A percentile compares a stretch with the other conserved stretches of the same genome.
These are phyloP conservation scores for Glaucomys volans DNA, from an alignment of 2,113 vertebrate species.

Conservation along the genomic window DNA sequence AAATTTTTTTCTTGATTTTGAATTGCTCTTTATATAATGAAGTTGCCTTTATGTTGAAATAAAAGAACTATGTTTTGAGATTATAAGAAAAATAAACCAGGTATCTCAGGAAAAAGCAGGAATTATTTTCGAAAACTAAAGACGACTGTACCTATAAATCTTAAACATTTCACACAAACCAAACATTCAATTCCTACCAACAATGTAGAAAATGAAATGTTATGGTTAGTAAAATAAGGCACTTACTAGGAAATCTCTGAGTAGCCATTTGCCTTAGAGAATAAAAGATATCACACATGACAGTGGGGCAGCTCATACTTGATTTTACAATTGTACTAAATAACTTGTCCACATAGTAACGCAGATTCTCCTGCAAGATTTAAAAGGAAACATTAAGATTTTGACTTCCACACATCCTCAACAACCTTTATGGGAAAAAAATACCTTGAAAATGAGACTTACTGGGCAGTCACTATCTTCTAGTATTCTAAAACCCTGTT, in stretches of 20 bases:
- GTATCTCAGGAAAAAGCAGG: constrained; percentile 9
- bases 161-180: constrained; percentile 55
- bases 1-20: constrained; percentile 59
- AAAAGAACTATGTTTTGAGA: constrained; percentile 36
- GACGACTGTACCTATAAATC: neutral
- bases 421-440: neutral
- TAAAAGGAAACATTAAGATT: constrained; percentile 73
- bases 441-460: neutral
- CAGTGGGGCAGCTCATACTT: constrained; percentile 97
- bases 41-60: constrained; percentile 39
- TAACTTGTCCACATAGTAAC: constrained; percentile 97
- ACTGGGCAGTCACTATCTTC: neutral
- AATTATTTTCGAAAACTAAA: constrained; percentile 38
- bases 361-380: constrained; percentile 94
- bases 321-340: constrained; percentile 96
- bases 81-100: constrained; percentile 46
- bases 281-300: constrained; percentile 98
- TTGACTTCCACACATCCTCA: constrained; percentile 35
- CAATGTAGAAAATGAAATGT: neutral
- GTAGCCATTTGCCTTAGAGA: constrained; percentile 95
- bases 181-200: constrained; percentile 23
- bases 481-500: constrained; percentile 18
- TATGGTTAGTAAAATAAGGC: constrained; percentile 35
- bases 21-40: constrained; percentile 20
- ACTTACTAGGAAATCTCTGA: constrained; percentile 96